Evolutionary conservation across 2,113 vertebrate genomes (phyloP).

Genomic region (Prinia subflava): DNA sequence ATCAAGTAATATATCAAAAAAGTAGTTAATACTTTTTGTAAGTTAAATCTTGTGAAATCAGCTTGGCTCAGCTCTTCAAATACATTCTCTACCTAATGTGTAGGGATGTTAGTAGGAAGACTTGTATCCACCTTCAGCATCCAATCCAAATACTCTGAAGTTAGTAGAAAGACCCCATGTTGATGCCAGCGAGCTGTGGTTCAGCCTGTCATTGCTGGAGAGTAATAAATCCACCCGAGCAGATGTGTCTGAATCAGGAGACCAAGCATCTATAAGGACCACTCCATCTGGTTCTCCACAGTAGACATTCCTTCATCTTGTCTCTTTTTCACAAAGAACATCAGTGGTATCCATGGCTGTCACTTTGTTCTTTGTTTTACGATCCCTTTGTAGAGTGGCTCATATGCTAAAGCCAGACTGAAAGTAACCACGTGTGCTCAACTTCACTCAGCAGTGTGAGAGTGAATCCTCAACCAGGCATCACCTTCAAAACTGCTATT

Average conservation of each 20-base stretch:
- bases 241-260: slow-evolving; percentile 40
- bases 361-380: slow-evolving; percentile 37
- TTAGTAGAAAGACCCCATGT: neutral
- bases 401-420: slow-evolving; percentile 35
- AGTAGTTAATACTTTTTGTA: neutral
- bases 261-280: slow-evolving; percentile 18
- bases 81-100: neutral
- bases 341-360: slow-evolving; percentile 4
- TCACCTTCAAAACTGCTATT: neutral
- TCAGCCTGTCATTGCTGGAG: neutral
- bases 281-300: slow-evolving; percentile 48
- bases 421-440: slow-evolving; percentile 15
- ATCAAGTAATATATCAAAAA: neutral
- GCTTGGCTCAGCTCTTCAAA: neutral
- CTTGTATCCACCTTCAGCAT: neutral
- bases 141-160: neutral
- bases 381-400: slow-evolving; percentile 36
- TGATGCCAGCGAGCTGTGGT: neutral
- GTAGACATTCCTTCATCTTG: slow-evolving; percentile 30
- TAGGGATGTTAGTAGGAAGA: neutral
- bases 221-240: neutral
- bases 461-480: slow-evolving; percentile 31
- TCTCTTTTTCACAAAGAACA: slow-evolving; percentile 21
- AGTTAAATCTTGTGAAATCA: neutral
- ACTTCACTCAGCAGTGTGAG: slow-evolving; percentile 8